Evolutionary conservation across 2,797 vertebrate genomes (phyloP).

Genomic region (Vespertilio murinus): DNA sequence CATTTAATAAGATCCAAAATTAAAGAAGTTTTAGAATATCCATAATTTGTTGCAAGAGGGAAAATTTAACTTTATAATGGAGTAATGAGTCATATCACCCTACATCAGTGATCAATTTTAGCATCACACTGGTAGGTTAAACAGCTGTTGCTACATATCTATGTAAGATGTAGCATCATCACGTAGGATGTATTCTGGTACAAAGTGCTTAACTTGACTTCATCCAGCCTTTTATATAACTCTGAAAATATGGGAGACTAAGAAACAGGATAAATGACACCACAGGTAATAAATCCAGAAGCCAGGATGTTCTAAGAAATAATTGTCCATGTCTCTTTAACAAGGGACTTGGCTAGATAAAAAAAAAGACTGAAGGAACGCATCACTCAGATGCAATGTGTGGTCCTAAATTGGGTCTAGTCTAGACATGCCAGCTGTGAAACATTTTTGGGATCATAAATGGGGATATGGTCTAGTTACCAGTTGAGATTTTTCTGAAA

Average conservation of each 20-base stretch:
- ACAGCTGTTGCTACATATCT: background rate
- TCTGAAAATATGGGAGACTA: background rate
- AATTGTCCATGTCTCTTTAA: background rate
- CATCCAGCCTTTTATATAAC: background rate
- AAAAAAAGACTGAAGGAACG: background rate
- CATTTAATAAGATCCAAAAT: constrained; percentile 29
- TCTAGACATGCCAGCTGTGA: background rate
- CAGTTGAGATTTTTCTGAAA: background rate
- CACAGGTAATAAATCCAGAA: background rate
- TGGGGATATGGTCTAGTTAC: background rate
- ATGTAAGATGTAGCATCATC: background rate
- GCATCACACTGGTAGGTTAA: background rate
- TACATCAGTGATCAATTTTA: background rate
- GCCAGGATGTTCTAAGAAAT: background rate
- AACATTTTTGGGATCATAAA: background rate
- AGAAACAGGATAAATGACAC: background rate
- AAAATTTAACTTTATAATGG: background rate
- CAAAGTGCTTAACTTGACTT: background rate
- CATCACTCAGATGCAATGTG: background rate
- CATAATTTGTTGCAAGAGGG: background rate
- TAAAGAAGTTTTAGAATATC: background rate
- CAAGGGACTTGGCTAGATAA: background rate
- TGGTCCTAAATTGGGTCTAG: background rate
- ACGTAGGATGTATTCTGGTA: background rate
- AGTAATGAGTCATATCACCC: background rate